Base-by-base conservation (phyloP, 2,113 vertebrate species). In the Cygnus atratus region DNA sequence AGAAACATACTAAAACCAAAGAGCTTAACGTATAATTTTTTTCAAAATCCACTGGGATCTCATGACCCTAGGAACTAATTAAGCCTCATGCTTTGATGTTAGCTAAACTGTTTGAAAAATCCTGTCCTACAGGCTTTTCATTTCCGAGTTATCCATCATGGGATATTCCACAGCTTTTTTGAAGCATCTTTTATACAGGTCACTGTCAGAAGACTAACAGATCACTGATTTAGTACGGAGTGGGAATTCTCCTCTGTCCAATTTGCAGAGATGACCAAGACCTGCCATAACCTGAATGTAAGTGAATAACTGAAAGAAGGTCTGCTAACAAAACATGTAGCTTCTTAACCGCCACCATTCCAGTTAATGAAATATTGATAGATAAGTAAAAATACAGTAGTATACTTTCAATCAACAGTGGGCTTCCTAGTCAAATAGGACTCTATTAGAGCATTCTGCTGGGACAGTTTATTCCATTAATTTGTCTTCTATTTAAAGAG, bases 361-460 rank as follows among this genome's bases (percentile, higher is more conserved):
- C 26, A 59, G 26, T 54, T 95, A 92, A 92, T 75, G 83, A 93
- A 92, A 74, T 74, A 90, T 28, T 80, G 71, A 70, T 11, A 72
- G 31, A 28, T 17, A 50, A 79, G 68, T 88, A 84, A 92, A 91
- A 82, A 65, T 75, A 48, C 35, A 71, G 9, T 24, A 54, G 33
- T 37, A 50, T 79, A 75, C 31, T 68, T 77, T 43, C 79, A 92
- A 93, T 78, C 93, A 86, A 67, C 43, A 52, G 39, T n/a, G 24
- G 26, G 8, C 48, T 88, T 92, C 81, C 70, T 46, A 66, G 57
- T 63, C 77, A 96, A 90, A 84, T 10, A 20, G 24, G 61, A 54
- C 68, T 62, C 17, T 43, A 52, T 77, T 71, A 75, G 6, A 86
- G 61, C 83, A 80, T 72, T 92, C 88, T 86, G 26, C 39, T 93